These are phyloP conservation scores for Etheostoma cragini DNA, from an alignment of 2,113 vertebrate species.

Conservation along the genomic window DNA sequence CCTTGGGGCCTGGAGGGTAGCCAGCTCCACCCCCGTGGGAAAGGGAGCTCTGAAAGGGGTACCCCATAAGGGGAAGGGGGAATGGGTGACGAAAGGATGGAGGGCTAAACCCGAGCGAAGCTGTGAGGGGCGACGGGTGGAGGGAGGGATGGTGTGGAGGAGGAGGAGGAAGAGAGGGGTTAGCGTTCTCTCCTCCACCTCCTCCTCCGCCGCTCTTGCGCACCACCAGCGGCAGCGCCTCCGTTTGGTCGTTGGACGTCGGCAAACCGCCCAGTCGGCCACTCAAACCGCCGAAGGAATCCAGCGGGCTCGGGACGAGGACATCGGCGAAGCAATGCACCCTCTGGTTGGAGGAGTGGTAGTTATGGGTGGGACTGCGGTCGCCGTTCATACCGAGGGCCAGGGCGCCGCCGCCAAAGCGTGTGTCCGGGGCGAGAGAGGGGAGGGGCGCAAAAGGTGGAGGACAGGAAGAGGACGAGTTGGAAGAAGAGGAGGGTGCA, in stretches of 20 bases:
- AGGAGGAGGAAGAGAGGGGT: slow-evolving; percentile 86
- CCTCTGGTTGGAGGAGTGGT: slow-evolving; percentile 94
- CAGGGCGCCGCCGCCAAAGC: slow-evolving; percentile 64
- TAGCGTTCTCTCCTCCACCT: slow-evolving; percentile 63
- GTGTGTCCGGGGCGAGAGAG: slow-evolving; percentile 72
- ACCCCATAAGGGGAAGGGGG: slow-evolving; percentile 96
- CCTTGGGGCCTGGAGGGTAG: slow-evolving; percentile 87
- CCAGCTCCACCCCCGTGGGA: slow-evolving; percentile 86
- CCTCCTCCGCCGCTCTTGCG: slow-evolving; percentile 88
- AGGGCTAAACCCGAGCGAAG: slow-evolving; percentile 92
- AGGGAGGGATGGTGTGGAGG: slow-evolving; percentile 92
- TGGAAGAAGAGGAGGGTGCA: slow-evolving; percentile 83
- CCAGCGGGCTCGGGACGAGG: slow-evolving; percentile 94
- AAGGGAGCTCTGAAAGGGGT: slow-evolving; percentile 94
- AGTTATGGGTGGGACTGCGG: slow-evolving; percentile 93
- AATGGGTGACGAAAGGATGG: slow-evolving; percentile 98
- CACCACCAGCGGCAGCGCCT: slow-evolving; percentile 96
- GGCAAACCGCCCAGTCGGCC: slow-evolving; percentile 82
- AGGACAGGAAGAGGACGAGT: slow-evolving; percentile 75
- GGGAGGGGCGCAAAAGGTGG: slow-evolving; percentile 74
- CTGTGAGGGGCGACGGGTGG: slow-evolving; percentile 93
- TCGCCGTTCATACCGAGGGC: slow-evolving; percentile 85
- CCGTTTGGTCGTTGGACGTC: slow-evolving; percentile 92
- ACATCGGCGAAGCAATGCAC: slow-evolving; percentile 98
- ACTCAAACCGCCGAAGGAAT: slow-evolving; percentile 87